Conservation (phyloP, 2,888 invertebrate species). For the Gasteruption jaculator region DNA sequence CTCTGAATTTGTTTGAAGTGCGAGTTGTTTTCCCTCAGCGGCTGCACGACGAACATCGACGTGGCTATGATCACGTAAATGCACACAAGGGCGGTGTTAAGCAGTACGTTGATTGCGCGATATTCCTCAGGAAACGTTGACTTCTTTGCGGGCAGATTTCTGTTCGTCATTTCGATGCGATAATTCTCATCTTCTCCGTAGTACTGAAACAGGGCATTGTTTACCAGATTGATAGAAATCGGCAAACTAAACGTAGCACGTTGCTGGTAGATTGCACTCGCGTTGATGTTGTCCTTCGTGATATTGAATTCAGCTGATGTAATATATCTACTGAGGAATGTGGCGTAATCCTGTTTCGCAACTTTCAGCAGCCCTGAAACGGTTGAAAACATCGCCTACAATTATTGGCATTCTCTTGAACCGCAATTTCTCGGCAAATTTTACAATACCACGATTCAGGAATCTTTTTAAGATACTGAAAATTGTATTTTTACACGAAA, state of each 20-base stretch:
- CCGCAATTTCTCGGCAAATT: too few relatives aligned
- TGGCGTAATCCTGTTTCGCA: conserved; percentile 42
- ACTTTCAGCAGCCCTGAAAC: conserved; percentile 52
- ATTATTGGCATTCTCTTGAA: too few relatives aligned
- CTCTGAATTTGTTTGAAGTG: conserved; percentile 66
- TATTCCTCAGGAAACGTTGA: conserved; percentile 11
- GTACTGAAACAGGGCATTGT: conserved; percentile 49
- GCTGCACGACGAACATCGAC: conserved; percentile 58
- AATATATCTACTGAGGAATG: conserved; percentile 54
- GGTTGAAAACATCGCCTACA: too few relatives aligned
- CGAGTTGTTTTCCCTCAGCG: conserved; percentile 60
- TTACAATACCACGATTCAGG: neutral
- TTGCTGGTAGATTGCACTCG: conserved; percentile 54
- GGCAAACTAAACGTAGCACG: conserved; percentile 56
- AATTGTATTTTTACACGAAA: too few relatives aligned
- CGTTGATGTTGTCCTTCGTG: conserved; percentile 27
- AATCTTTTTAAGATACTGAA: too few relatives aligned
- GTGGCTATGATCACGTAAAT: conserved; percentile 31
- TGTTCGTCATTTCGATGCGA: conserved; percentile 31
- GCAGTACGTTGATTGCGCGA: conserved; percentile 7
- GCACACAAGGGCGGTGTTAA: conserved; percentile 20
- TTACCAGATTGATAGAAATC: conserved; percentile 53
- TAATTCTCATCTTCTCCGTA: conserved; percentile 34
- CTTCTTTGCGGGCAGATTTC: conserved; percentile 12
- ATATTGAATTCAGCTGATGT: conserved; percentile 53